These are phyloP conservation scores for Lymantria monacha DNA, from an alignment of 2,888 invertebrate species.

Conservation along the genomic window DNA sequence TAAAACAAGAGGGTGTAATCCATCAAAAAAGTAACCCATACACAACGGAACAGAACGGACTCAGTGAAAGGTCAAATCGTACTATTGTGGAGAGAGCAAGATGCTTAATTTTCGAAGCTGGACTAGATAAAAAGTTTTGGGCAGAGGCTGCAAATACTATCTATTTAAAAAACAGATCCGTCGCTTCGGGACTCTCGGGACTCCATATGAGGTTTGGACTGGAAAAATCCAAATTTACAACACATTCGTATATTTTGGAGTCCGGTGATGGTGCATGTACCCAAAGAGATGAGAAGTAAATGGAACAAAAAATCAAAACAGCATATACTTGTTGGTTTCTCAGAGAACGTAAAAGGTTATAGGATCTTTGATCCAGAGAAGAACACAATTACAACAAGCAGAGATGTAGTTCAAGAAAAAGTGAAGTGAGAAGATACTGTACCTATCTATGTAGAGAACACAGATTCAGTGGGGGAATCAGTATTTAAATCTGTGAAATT, in stretches of 20 bases:
- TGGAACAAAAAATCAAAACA: conserved; percentile 8
- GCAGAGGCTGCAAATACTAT: conserved; percentile 22
- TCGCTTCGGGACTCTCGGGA: conserved; percentile 4
- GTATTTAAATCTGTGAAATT: conserved; percentile 1
- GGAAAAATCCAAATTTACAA: conserved; percentile 11
- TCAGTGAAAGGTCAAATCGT: not conserved
- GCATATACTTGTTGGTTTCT: conserved; percentile 12
- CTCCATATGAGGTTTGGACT: conserved; percentile 14
- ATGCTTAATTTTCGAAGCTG: not conserved
- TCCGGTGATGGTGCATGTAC: conserved; percentile 11
- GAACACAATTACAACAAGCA: conserved; percentile 8
- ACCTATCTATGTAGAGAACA: conserved; percentile 1
- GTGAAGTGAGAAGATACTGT: conserved; percentile 1
- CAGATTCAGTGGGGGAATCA: conserved; percentile 6
- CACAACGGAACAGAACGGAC: not conserved
- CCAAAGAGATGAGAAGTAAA: conserved; percentile 6
- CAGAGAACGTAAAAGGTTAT: conserved; percentile 15
- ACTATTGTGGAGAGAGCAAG: conserved; percentile 4
- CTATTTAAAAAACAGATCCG: conserved; percentile 17
- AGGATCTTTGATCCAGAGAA: conserved; percentile 5
- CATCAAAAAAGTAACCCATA: not conserved
- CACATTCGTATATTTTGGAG: conserved; percentile 14
- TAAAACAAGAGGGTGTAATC: not conserved
- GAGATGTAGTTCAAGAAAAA: conserved; percentile 6
- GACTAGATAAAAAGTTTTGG: conserved; percentile 16